A percentile compares a stretch with the other conserved stretches of the same genome.
phyloP scores from a whole-genome alignment of 2,797 vertebrate species.

The Leucoraja ocellata region DNA sequence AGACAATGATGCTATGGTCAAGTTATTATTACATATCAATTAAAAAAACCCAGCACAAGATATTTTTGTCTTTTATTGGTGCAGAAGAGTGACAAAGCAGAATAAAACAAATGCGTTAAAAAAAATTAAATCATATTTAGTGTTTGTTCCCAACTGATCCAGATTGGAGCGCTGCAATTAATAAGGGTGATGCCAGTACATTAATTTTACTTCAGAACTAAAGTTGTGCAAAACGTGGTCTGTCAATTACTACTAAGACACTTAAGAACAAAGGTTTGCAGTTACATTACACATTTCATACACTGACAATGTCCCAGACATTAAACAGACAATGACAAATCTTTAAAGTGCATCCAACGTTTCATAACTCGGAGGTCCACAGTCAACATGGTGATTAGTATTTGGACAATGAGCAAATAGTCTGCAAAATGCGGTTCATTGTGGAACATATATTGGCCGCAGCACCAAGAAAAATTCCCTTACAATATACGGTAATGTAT shows the following conservation, averaged over 20 bases:
- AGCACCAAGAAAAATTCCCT: background rate
- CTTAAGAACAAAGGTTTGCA: background rate
- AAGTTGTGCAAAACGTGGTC: background rate
- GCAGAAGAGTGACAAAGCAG: background rate
- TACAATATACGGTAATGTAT: background rate
- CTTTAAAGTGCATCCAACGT: background rate
- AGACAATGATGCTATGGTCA: background rate
- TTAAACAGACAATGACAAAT: background rate
- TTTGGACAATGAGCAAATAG: background rate
- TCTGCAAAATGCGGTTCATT: background rate
- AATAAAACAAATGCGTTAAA: background rate
- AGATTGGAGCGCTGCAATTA: background rate
- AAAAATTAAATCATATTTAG: background rate
- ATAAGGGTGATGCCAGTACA: background rate
- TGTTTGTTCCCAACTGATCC: background rate
- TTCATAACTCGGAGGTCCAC: background rate
- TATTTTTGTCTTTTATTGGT: background rate
- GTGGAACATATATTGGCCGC: background rate
- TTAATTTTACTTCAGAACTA: background rate
- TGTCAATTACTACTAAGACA: background rate
- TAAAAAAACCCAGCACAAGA: background rate
- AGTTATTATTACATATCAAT: background rate
- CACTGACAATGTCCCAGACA: background rate
- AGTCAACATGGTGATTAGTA: background rate
- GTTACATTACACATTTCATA: background rate